Evolutionary conservation across 1,140 invertebrate genomes (phyloP).

Genomic region (Eulimnadia texana): DNA sequence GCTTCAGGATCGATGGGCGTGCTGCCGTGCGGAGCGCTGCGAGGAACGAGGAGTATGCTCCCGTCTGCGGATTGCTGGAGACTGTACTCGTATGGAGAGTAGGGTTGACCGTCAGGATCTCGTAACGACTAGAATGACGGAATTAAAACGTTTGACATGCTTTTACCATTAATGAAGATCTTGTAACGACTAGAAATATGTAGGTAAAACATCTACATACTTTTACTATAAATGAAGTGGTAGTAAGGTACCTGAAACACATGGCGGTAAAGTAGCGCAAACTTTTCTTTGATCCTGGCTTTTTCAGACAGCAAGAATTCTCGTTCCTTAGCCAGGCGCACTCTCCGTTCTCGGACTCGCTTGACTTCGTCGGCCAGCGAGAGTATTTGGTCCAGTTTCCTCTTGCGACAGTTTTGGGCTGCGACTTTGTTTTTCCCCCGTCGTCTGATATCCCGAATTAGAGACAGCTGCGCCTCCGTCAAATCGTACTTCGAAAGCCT

Average conservation of each 20-base stretch:
- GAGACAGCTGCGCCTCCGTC: conserved; percentile 80
- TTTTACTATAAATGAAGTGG: no score
- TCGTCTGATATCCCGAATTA: conserved; percentile 83
- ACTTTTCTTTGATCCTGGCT: conserved; percentile 67
- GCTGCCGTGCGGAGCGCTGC: conserved; percentile 20
- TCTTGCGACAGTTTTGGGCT: conserved; percentile 92
- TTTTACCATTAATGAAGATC: no score
- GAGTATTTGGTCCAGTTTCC: conserved; percentile 88
- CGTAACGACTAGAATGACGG: conserved; percentile 44
- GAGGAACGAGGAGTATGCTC: conserved; percentile 65
- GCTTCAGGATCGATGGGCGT: neutral
- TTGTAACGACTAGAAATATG: no score
- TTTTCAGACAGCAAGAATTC: conserved; percentile 55
- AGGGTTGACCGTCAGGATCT: conserved; percentile 72
- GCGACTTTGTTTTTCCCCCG: conserved; percentile 92
- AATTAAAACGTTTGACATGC: no score
- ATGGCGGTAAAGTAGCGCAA: conserved; percentile 65
- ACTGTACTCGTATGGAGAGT: conserved; percentile 67
- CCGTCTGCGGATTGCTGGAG: conserved; percentile 80
- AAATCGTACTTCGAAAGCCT: conserved; percentile 86
- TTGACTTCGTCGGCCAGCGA: conserved; percentile 82
- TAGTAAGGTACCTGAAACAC: conserved; percentile 62
- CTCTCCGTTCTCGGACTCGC: conserved; percentile 66
- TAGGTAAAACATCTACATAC: no score
- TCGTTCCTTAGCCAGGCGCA: conserved; percentile 57